Base-by-base conservation (phyloP, 2,888 invertebrate species). In the Pogonocherus hispidulus region DNA sequence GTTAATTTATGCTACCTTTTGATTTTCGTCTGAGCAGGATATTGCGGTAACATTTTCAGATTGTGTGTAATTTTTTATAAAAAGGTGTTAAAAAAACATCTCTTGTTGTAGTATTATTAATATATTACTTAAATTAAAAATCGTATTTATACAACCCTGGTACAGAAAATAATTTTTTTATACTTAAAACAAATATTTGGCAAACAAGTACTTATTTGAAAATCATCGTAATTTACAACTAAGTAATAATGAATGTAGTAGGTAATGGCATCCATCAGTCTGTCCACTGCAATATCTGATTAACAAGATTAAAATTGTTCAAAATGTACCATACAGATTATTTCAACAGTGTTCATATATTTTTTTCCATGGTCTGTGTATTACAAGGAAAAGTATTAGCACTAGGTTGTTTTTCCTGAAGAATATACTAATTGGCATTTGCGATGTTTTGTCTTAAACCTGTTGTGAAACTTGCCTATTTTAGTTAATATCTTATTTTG, bases 121-220 rank as follows among this genome's bases (percentile, higher is more conserved):
- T 52, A 52, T 52, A 52, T 52, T 52, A 27, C 52, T 32, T 18
- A 27, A 23, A 52, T 32, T 16, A 52, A 52, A 60, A 52, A 14
- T 54, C 22, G 18, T 60, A 46, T 55, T 52, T 56, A 55, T 32
- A 56, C 47, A 55, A 2, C 27, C 23, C 20, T 55, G 11, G 46
- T 47, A 56, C 27, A 27, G 14, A 23, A 60, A 22, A 22, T 56
- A 46, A 46, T 35, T 11, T 27, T 11, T 49, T 41, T 19, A 41
- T 16, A 41, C 16, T 16, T 27, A 27, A 27, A 27, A 27, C 27
- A 41, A 41, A 41, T 41, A 3, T 41, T 41, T 41, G 41, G 41
- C 41, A 41, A 41, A 41, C n/a, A 27, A 8, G 27, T 27, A 27
- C 27, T 27, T 16, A 41, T 16, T 5, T 41, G 41, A 41, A 14